These are phyloP conservation scores for Acanthopagrus latus DNA, from an alignment of 2,797 vertebrate genomes.

Conservation along the genomic window DNA sequence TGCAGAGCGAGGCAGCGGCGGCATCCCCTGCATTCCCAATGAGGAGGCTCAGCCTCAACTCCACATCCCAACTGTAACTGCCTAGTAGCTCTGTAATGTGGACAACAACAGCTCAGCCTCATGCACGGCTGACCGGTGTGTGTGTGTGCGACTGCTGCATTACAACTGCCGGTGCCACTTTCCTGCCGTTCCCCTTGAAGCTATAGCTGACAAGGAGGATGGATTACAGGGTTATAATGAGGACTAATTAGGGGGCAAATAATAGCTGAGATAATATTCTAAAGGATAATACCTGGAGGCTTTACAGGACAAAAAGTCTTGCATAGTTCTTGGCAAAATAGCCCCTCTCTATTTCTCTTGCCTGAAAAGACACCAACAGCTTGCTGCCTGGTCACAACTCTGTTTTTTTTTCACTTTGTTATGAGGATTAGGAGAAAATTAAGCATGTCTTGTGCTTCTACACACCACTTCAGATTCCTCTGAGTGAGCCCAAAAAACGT, in stretches of 20 bases:
- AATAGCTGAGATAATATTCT: conserved; percentile 70
- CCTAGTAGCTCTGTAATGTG: conserved; percentile 39
- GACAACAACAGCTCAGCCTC: conserved; percentile 49
- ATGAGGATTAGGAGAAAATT: not conserved
- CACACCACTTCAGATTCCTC: not conserved
- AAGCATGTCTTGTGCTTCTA: not conserved
- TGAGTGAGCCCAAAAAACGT: not conserved
- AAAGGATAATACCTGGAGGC: conserved; percentile 68
- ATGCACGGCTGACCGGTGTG: conserved; percentile 30
- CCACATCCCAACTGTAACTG: conserved; percentile 51
- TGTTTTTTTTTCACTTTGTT: not conserved
- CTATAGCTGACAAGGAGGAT: conserved; percentile 56
- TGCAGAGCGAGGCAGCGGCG: conserved; percentile 62
- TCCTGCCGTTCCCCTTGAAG: conserved; percentile 55
- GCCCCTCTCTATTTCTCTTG: conserved; percentile 34
- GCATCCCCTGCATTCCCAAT: conserved; percentile 78
- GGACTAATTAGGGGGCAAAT: conserved; percentile 75
- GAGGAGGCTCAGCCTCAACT: conserved; percentile 59
- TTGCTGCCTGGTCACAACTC: conserved; percentile 1
- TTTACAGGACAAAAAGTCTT: conserved; percentile 63
- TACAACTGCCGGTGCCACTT: conserved; percentile 39
- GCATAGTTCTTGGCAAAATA: conserved; percentile 53
- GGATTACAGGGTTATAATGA: conserved; percentile 64
- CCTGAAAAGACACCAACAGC: conserved; percentile 34
- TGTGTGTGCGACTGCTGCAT: conserved; percentile 25